phyloP scores from a whole-genome alignment of 2,113 vertebrate species.

The Sceloporus tristichus region DNA sequence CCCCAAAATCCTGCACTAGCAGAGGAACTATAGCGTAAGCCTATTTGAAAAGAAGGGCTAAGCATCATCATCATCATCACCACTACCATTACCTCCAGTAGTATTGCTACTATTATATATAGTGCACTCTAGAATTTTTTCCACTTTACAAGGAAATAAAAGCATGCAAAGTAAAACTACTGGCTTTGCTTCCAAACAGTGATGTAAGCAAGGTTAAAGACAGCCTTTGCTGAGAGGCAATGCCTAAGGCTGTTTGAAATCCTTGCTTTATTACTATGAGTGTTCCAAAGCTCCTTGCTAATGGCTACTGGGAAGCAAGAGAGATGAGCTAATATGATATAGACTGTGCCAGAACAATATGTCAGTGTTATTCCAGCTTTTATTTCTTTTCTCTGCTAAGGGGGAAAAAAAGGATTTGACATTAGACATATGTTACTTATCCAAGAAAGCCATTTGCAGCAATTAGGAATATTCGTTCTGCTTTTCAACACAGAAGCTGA shows the following conservation, averaged over 20 bases:
- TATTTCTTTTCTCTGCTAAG: constrained; percentile 15
- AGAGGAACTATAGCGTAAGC: not conserved
- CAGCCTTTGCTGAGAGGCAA: not conserved
- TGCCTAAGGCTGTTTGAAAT: not conserved
- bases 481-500: not conserved
- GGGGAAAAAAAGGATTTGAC: not conserved
- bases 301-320: not conserved
- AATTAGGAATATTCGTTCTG: not conserved
- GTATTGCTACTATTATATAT: not conserved
- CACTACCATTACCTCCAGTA: too few species aligned
- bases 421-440: not conserved
- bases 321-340: not conserved
- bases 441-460: not conserved
- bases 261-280: not conserved
- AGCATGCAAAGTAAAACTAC: not conserved
- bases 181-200: not conserved
- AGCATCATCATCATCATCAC: too few species aligned
- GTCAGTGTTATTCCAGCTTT: constrained; percentile 21
- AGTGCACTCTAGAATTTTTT: not conserved
- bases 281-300: not conserved
- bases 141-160: not conserved
- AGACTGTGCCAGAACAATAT: not conserved
- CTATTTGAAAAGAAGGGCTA: too few species aligned
- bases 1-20: not conserved
- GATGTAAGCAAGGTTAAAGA: not conserved